Conservation (phyloP, 2,888 invertebrate genomes). For the Drosophila fungiperda region DNA sequence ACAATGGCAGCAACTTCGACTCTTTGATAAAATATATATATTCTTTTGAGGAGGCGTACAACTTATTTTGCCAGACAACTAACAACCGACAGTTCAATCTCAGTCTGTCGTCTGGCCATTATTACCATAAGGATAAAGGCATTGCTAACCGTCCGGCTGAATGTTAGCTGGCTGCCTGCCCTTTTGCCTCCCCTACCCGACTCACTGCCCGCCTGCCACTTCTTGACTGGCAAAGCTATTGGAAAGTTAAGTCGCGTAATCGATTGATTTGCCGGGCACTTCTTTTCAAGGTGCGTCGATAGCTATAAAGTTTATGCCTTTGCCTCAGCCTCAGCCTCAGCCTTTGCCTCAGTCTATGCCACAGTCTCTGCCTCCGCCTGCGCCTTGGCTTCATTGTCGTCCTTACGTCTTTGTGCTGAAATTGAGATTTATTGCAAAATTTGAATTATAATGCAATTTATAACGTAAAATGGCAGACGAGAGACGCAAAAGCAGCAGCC, state of each 20-base stretch:
- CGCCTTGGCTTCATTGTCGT: slow-evolving; percentile 14
- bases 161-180: slow-evolving; percentile 25
- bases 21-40: slow-evolving; percentile 28
- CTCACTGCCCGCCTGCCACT: background rate
- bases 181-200: slow-evolving; percentile 14
- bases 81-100: slow-evolving; percentile 60
- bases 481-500: slow-evolving; percentile 44
- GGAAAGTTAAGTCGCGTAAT: slow-evolving; percentile 82
- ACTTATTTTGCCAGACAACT: slow-evolving; percentile 64
- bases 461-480: slow-evolving; percentile 73
- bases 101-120: slow-evolving; percentile 23
- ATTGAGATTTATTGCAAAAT: slow-evolving; percentile 82
- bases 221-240: slow-evolving; percentile 62
- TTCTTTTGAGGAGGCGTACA: slow-evolving; percentile 31
- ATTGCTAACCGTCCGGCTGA: slow-evolving; percentile 11
- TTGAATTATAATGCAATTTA: slow-evolving; percentile 81
- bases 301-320: slow-evolving; percentile 59
- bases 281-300: slow-evolving; percentile 69
- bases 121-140: slow-evolving; percentile 71
- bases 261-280: slow-evolving; percentile 77
- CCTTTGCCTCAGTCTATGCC: slow-evolving; percentile 2
- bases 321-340: slow-evolving; percentile 14
- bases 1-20: slow-evolving; percentile 16
- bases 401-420: slow-evolving; percentile 70
- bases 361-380: background rate